Evolutionary conservation across 2,113 vertebrate species (phyloP).

Genomic region (Rissa tridactyla): DNA sequence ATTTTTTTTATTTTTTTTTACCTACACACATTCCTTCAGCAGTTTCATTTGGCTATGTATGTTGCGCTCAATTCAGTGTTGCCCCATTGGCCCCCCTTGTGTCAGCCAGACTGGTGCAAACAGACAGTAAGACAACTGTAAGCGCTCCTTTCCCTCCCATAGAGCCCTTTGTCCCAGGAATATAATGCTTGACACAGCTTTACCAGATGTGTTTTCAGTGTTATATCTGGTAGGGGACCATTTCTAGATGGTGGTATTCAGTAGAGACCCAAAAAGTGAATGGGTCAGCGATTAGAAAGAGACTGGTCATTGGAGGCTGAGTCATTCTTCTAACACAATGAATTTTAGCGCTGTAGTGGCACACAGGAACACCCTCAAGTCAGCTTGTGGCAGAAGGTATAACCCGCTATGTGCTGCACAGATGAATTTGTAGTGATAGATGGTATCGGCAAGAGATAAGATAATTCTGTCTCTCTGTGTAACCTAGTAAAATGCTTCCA

Average conservation of each 20-base stretch:
- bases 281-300: not conserved
- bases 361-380: too few species aligned
- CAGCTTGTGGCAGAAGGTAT: not conserved
- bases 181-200: not conserved
- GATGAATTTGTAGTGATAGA: not conserved
- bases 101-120: not conserved
- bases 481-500: not conserved
- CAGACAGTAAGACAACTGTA: not conserved
- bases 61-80: not conserved
- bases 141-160: not conserved
- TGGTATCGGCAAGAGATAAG: not conserved
- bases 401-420: fast-evolving
- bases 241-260: not conserved
- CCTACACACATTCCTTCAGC: not conserved
- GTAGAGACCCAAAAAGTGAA: not conserved
- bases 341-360: not conserved
- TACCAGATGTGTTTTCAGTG: not conserved
- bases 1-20: conserved; percentile 1
- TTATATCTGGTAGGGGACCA: not conserved
- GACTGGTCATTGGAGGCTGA: not conserved
- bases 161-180: not conserved
- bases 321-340: not conserved
- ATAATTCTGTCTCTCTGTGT: not conserved
- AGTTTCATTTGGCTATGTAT: conserved; percentile 16
- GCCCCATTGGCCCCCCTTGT: not conserved